A percentile compares a stretch with the other conserved stretches of the same genome.
Conservation (phyloP, 2,888 invertebrate genomes). For the Cepaea hortensis region DNA sequence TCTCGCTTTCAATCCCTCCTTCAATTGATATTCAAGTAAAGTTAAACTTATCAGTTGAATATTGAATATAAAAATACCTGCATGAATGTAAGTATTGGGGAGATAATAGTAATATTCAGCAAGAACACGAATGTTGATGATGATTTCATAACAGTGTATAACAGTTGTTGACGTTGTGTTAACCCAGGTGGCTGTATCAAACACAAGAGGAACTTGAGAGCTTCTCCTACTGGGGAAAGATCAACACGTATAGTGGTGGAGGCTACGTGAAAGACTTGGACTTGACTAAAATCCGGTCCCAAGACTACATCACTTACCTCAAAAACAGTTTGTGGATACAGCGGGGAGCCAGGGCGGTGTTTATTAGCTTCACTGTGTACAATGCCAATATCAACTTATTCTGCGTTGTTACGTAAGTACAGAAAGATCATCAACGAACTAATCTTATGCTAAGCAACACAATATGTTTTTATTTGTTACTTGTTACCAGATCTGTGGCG, state of each 20-base stretch:
- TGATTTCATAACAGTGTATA: neutral
- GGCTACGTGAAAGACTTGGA: constrained; percentile 78
- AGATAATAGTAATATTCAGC: too few species aligned
- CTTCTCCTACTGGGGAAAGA: constrained; percentile 60
- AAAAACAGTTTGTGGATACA: constrained; percentile 81
- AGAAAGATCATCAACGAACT: neutral
- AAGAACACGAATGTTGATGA: too few species aligned
- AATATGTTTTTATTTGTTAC: too few species aligned
- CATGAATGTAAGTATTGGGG: too few species aligned
- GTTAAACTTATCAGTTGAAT: too few species aligned
- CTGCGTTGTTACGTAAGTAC: constrained; percentile 63
- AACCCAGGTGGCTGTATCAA: constrained; percentile 67
- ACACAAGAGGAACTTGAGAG: constrained; percentile 61
- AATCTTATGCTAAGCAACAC: too few species aligned
- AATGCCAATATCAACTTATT: constrained; percentile 85
- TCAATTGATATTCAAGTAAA: too few species aligned
- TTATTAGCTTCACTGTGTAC: constrained; percentile 84
- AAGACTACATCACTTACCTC: constrained; percentile 77
- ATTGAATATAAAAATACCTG: too few species aligned
- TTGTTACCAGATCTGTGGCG: too few species aligned
- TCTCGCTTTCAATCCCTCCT: too few species aligned
- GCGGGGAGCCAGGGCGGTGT: constrained; percentile 82
- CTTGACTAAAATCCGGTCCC: constrained; percentile 74
- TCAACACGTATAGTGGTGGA: constrained; percentile 71
- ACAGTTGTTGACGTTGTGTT: neutral